These are phyloP conservation scores for Umimayanthus kanabou DNA, from an alignment of 92 coral and sea anemone species.

Conservation along the genomic window DNA sequence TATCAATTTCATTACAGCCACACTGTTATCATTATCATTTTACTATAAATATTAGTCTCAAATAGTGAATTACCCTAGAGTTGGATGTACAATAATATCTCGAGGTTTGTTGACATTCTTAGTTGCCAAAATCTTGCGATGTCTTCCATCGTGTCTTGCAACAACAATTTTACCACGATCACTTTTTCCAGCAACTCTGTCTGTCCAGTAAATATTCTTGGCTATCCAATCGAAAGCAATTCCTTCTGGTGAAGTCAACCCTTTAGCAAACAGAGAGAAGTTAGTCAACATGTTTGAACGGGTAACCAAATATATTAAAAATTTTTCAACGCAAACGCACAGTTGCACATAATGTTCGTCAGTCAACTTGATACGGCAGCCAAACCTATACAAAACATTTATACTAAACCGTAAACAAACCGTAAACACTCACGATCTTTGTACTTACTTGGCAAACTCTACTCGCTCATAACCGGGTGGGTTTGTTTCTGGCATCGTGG, in stretches of 20 bases:
- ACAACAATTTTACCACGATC: slow-evolving; percentile 63
- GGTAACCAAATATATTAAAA: not conserved
- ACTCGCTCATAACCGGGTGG: not conserved
- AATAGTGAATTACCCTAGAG: slow-evolving; percentile 64
- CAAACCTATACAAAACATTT: not conserved
- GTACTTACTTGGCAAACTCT: not conserved
- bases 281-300: not conserved
- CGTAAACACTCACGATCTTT: not conserved
- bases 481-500: too few species aligned
- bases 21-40: not conserved
- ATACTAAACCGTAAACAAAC: not conserved
- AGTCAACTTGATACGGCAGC: not conserved
- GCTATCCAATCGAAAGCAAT: slow-evolving; percentile 96
- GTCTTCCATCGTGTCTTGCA: slow-evolving; percentile 82
- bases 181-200: not conserved
- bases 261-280: slow-evolving; percentile 29
- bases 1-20: not conserved
- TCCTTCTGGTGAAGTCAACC: slow-evolving; percentile 76
- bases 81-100: slow-evolving; percentile 91
- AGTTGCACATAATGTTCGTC: too few species aligned
- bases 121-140: slow-evolving; percentile 52
- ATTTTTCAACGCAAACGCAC: not conserved
- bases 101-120: slow-evolving; percentile 73
- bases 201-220: slow-evolving; percentile 94
- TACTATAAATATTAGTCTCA: not conserved